Base-by-base conservation (phyloP, 2,888 invertebrate species). In the Phyto melanocephala region DNA sequence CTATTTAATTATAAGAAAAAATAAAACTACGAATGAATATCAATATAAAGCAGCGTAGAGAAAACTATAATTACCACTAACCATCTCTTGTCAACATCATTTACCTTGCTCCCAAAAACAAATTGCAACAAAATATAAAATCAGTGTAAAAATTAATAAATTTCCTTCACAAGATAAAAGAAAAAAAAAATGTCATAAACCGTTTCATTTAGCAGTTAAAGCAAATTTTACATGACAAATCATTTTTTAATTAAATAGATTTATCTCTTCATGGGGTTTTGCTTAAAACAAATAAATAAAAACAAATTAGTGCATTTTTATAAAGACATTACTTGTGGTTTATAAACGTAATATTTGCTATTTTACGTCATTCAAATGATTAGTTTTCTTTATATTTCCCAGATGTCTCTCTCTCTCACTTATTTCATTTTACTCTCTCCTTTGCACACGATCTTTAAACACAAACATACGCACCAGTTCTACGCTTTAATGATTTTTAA, bases 231-330 rank as follows among this genome's bases (percentile, higher is more conserved):
- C 33, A 56, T 56, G 33, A 56, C 33, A 56, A 35, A 56, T 56
- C 56, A 56, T 56, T 56, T 33, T 56, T 33, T 56, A 56, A 56
- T 56, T 56, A 33, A 56, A 56, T 56, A 35, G 33, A 56, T 33
- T 56, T 56, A 17, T 56, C 28, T 56, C 10, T 17, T 17, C 17
- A 15, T 33, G 17, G 6, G 10, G 20, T 47, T 22, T 10, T 8
- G 8, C 2, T 5, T 3, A 42, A 42, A 6, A 28, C 13, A 28
- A 17, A 17, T n/a, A n/a, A n/a, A n/a, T n/a, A n/a, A n/a, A 15
- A 33, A 15, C 33, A 56, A 56, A 35, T 33, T 50, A 50, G 20
- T 22, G 20, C 20, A 56, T 6, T 33, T 1, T 10, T 33, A 56
- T 20, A 56, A 56, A 56, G 33, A 33, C 11, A 35, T 52, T 8